phyloP scores from a whole-genome alignment of 2,797 vertebrate genomes.

The Sebastolobus alascanus region DNA sequence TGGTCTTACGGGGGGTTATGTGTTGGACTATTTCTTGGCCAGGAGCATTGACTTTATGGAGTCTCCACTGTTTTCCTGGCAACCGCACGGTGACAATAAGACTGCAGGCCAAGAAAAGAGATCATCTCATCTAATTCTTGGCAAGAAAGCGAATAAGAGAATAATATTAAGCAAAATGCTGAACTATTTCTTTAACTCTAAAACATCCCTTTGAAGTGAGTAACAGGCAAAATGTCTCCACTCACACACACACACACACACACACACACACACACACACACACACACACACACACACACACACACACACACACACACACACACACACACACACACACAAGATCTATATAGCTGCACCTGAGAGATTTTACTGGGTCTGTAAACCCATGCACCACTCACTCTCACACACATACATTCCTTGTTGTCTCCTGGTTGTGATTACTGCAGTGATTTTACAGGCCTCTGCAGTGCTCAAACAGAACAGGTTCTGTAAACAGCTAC shows the following conservation, averaged over 20 bases:
- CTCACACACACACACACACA: neutral
- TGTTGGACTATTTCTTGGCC: conserved; percentile 16
- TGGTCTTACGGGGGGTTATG: neutral
- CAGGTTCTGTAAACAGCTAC: conserved; percentile 43
- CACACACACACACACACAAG: conserved; percentile 5
- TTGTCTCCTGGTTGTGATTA: conserved; percentile 47
- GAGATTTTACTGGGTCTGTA: conserved; percentile 56
- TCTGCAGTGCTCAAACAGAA: conserved; percentile 23
- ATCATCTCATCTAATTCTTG: conserved; percentile 11
- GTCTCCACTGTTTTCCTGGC: conserved; percentile 10
- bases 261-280: too few relatives aligned
- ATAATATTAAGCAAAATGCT: conserved; percentile 1
- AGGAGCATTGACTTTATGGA: conserved; percentile 5
- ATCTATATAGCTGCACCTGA: conserved; percentile 46
- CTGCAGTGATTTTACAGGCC: conserved; percentile 42
- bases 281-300: too few relatives aligned
- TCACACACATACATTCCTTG: conserved; percentile 14
- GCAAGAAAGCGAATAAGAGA: neutral
- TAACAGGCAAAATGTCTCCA: neutral
- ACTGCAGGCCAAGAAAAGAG: conserved; percentile 8
- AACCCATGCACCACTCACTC: conserved; percentile 25
- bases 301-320: neutral
- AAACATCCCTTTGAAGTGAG: neutral
- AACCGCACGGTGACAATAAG: neutral
- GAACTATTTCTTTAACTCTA: neutral